Base-by-base conservation (phyloP, 1,140 invertebrate genomes). In the Scylla paramamosain region DNA sequence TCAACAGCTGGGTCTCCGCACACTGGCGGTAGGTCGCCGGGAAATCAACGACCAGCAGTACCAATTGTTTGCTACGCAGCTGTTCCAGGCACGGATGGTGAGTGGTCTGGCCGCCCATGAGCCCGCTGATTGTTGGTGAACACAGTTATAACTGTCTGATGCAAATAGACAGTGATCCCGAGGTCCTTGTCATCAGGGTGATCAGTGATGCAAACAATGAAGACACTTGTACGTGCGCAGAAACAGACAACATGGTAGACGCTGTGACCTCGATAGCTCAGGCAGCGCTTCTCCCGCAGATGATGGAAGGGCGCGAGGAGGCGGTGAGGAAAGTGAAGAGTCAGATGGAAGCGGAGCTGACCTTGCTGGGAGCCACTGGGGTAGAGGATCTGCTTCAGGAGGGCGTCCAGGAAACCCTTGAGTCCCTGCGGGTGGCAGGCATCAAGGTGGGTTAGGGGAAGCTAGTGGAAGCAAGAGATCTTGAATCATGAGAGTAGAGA, bases 331-430 rank as follows among this genome's bases (percentile, higher is more conserved):
- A 59, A 3, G 95, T 96, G 46, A 93, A 46, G 45, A 96, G 97
- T 39, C 92, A 96, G 29, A 96, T 98, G 59, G 98, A 98, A 96
- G 96, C 96, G 7, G 97, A 97, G 48, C 97, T 99, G 4, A 97
- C 97, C 0, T 96, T 99, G 6, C 96, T 99, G 0, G 98, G 98
- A 0, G 98, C 98, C 0, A 98, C 98, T 0, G 98, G 98, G 0
- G 98, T 99, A 0, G 98, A 99, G 96, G 98, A 99, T 97, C 98
- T 98, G 67, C 97, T 99, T 3, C 98, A 99, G 96, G 98, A 98
- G 45, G 97, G 98, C 16, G 98, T 99, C 4, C 97, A 97, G 6
- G 98, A 98, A 95, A 98, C 98, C 0, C 97, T 99, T 20, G 97
- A 98, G 45, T n/a, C 98, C 3, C 96, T 99, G 32, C 97, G 98